Evolutionary conservation across 2,797 vertebrate genomes (phyloP).

Genomic region (Fundulus diaphanus): DNA sequence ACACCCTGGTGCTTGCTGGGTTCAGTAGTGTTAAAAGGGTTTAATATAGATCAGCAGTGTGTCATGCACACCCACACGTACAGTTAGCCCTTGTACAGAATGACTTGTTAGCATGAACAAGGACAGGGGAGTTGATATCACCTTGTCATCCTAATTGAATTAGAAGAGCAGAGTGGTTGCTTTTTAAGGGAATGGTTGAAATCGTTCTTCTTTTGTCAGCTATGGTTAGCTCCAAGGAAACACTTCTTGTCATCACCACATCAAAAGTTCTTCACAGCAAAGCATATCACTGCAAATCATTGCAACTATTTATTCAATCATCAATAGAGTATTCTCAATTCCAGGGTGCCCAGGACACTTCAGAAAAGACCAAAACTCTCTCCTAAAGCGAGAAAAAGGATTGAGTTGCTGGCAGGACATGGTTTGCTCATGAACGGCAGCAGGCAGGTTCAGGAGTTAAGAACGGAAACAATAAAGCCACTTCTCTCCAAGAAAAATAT

Average conservation of each 20-base stretch:
- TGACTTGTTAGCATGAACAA: background rate
- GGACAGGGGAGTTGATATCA: background rate
- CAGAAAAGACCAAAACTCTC: background rate
- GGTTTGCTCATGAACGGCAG: background rate
- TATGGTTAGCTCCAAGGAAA: background rate
- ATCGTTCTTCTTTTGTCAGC: slow-evolving; percentile 2
- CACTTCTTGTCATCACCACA: background rate
- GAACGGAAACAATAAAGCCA: background rate
- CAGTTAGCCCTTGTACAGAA: background rate
- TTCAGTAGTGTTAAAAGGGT: background rate
- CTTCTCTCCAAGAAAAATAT: background rate
- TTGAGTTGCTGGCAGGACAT: background rate
- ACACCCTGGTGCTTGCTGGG: background rate
- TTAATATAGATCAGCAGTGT: background rate
- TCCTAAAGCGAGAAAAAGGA: no score
- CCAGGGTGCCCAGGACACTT: background rate
- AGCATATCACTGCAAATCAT: background rate
- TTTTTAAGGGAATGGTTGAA: background rate
- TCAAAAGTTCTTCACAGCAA: background rate
- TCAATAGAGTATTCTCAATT: background rate
- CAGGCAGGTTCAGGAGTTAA: background rate
- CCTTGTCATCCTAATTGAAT: background rate
- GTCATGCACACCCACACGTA: background rate
- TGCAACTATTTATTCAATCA: background rate
- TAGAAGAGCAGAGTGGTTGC: background rate